Base-by-base conservation (phyloP, 2,797 vertebrate species). In the Spatula versicolor region DNA sequence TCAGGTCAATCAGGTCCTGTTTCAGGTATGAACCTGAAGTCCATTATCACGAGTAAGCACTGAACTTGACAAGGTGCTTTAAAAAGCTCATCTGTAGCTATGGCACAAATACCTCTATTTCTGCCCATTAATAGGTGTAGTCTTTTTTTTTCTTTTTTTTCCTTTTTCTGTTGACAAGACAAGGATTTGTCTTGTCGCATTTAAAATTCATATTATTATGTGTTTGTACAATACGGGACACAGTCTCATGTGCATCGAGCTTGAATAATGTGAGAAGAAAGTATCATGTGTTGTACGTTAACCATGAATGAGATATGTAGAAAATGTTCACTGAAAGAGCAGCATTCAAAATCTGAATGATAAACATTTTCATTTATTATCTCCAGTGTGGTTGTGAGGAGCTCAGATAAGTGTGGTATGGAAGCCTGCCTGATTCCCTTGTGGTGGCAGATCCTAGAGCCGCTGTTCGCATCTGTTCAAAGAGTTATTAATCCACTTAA, bases 391-490 rank as follows among this genome's bases (percentile, higher is more conserved):
- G 50, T 13, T 76, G 19, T 62, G 54, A 90, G 54, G 39, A 68
- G 35, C 50, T 91, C 22, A 4, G 52, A 11, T 62, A 73, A 37
- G 37, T 20, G n/a, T 54, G 73, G 48, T 37, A 17, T 56, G 52
- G 11, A 21, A 15, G 26, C 54, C 35, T 39, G 25, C 45, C 28
- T 75, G 14, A 2, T 80, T 83, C 60, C 45, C 33, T 6, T 4
- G 15, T 78, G 72, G 20, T 54, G 26, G 18, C 11, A 6, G 12
- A 67, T 91, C 35, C 56, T 31, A 41, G 78, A 68, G 28, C 43
- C 35, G 22, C 13, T 0, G 0, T 45, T 92, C 5, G 8, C 35
- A 35, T 50, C 54, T 45, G 4, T 12, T 95, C 68, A 39, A 7
- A 55, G 62, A 59, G 55, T 55, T 67, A 64, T 3, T 50, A 55